These are phyloP conservation scores for Diuraphis noxia DNA, from an alignment of 1,140 invertebrate genomes.

Conservation along the genomic window DNA sequence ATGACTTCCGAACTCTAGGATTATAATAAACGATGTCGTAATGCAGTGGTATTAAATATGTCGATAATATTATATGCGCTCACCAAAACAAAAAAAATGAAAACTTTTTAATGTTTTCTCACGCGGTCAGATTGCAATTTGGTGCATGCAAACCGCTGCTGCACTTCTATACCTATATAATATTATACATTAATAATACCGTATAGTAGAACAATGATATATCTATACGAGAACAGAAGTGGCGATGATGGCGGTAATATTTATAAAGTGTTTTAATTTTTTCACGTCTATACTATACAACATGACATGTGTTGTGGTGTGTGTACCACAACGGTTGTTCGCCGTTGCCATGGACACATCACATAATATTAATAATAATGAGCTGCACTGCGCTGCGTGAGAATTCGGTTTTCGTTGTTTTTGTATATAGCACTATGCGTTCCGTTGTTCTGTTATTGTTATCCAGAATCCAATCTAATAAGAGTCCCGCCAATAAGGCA, in stretches of 20 bases:
- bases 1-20: too few relatives aligned
- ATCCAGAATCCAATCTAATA: slow-evolving; percentile 52
- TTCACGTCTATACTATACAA: too few relatives aligned
- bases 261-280: not conserved
- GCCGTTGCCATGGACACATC: slow-evolving; percentile 44
- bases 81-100: not conserved
- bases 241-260: too few relatives aligned
- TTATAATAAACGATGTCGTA: too few relatives aligned
- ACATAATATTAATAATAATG: too few relatives aligned
- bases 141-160: not conserved
- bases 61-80: not conserved
- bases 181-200: not conserved
- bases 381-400: slow-evolving; percentile 17
- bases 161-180: too few relatives aligned
- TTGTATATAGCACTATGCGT: too few relatives aligned
- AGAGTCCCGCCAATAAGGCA: slow-evolving; percentile 46
- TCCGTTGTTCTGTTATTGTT: not conserved
- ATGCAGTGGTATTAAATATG: not conserved
- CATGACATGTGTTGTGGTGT: not conserved
- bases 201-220: not conserved
- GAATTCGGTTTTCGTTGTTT: slow-evolving; percentile 18
- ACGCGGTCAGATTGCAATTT: not conserved
- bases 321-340: not conserved
- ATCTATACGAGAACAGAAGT: not conserved
- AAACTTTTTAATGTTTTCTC: not conserved